phyloP scores from a whole-genome alignment of 2,888 invertebrate species.

The Germaria angustata region DNA sequence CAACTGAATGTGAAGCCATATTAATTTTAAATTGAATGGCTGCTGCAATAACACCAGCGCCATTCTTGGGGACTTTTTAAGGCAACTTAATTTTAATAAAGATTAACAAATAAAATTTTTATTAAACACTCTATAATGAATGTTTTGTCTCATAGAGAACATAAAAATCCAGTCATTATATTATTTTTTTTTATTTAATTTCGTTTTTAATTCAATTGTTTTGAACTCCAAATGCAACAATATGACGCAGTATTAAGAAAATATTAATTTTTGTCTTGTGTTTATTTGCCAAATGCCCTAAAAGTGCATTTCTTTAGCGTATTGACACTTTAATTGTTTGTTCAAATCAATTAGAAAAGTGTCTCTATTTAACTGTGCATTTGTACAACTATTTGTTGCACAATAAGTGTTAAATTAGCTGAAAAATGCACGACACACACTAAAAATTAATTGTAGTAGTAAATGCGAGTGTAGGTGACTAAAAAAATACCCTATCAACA shows the following conservation, averaged over 20 bases:
- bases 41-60: conserved; percentile 46
- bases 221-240: background rate
- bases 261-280: conserved; percentile 30
- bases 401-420: conserved; percentile 42
- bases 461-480: background rate
- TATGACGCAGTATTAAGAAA: background rate
- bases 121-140: background rate
- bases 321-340: conserved; percentile 62
- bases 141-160: background rate
- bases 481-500: background rate
- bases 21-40: conserved; percentile 49
- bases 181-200: background rate
- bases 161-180: background rate
- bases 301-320: conserved; percentile 53
- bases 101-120: background rate
- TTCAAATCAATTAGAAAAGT: conserved; percentile 35
- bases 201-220: conserved; percentile 7
- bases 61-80: background rate
- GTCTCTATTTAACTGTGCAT: background rate
- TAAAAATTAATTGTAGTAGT: background rate
- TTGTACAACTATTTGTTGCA: conserved; percentile 13
- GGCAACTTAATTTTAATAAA: conserved; percentile 36
- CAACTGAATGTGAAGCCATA: background rate
- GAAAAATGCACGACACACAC: conserved; percentile 28
- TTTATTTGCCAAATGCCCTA: conserved; percentile 50